These are phyloP conservation scores for Chelon labrosus DNA, from an alignment of 2,797 vertebrate genomes.

Conservation along the genomic window DNA sequence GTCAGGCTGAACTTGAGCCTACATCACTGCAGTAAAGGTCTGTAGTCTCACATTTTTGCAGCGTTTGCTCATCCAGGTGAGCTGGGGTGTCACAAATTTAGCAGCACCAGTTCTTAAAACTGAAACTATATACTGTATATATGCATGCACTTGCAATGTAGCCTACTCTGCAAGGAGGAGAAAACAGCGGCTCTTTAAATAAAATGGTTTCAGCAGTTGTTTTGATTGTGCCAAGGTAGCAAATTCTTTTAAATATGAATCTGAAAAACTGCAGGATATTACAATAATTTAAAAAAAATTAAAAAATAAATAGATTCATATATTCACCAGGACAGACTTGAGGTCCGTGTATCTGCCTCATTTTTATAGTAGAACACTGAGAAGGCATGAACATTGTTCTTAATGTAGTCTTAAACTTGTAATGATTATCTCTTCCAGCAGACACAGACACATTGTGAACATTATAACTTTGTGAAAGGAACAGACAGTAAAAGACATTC, in stretches of 20 bases:
- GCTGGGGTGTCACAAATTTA: no score
- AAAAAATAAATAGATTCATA: neutral
- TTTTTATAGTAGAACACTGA: neutral
- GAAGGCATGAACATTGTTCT: constrained; percentile 9
- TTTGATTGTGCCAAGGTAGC: no score
- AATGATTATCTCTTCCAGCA: constrained; percentile 46
- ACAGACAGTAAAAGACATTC: constrained; percentile 39
- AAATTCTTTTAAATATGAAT: no score
- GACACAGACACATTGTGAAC: constrained; percentile 19
- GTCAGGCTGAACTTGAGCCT: no score
- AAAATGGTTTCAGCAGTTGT: no score
- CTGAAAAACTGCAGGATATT: neutral
- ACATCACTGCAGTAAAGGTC: no score
- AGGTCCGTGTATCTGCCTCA: neutral
- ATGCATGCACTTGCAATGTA: neutral
- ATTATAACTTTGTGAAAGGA: constrained; percentile 18
- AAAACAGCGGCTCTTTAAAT: neutral
- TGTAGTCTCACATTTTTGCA: no score
- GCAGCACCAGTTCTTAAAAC: no score
- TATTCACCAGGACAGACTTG: neutral
- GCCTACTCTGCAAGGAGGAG: neutral
- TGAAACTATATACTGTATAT: neutral
- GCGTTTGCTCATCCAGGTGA: no score
- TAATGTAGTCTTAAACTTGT: neutral
- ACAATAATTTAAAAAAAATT: neutral